phyloP scores from a whole-genome alignment of 2,888 invertebrate species.

The Campoplex nolae region DNA sequence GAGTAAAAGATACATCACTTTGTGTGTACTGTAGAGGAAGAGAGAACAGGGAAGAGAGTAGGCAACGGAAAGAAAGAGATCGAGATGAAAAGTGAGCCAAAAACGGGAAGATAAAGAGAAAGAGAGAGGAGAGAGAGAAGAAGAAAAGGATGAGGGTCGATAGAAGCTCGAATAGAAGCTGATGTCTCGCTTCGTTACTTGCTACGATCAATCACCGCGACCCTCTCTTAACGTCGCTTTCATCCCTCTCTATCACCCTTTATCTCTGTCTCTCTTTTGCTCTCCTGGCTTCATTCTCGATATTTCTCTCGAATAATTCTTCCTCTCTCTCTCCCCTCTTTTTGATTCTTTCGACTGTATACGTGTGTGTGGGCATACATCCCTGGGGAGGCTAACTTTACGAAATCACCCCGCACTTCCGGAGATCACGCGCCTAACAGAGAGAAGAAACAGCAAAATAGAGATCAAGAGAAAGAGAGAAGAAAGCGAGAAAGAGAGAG shows the following conservation, averaged over 20 bases:
- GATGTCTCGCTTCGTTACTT: constrained; percentile 74
- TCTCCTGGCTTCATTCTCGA: background rate
- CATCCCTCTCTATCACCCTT: constrained; percentile 47
- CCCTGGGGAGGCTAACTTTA: constrained; percentile 57
- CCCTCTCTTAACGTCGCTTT: constrained; percentile 61
- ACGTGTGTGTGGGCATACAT: constrained; percentile 36
- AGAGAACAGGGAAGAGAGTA: constrained; percentile 16
- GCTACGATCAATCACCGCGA: constrained; percentile 71
- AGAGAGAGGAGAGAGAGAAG: background rate
- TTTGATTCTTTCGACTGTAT: constrained; percentile 38
- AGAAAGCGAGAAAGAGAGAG: constrained; percentile 40
- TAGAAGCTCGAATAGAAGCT: constrained; percentile 64
- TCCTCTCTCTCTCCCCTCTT: constrained; percentile 18
- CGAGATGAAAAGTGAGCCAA: constrained; percentile 17
- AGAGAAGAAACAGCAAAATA: background rate
- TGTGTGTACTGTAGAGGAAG: constrained; percentile 8
- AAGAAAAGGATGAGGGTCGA: constrained; percentile 52
- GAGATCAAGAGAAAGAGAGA: constrained; percentile 22
- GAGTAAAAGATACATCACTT: constrained; percentile 56
- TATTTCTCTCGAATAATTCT: constrained; percentile 20
- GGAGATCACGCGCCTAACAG: constrained; percentile 52
- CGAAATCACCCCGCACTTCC: constrained; percentile 65
- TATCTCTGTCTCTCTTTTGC: constrained; percentile 8
- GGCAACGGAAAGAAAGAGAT: constrained; percentile 22
- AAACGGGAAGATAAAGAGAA: constrained; percentile 13